Evolutionary conservation across 2,797 vertebrate species (phyloP).

Genomic region (Phataginus tricuspis): DNA sequence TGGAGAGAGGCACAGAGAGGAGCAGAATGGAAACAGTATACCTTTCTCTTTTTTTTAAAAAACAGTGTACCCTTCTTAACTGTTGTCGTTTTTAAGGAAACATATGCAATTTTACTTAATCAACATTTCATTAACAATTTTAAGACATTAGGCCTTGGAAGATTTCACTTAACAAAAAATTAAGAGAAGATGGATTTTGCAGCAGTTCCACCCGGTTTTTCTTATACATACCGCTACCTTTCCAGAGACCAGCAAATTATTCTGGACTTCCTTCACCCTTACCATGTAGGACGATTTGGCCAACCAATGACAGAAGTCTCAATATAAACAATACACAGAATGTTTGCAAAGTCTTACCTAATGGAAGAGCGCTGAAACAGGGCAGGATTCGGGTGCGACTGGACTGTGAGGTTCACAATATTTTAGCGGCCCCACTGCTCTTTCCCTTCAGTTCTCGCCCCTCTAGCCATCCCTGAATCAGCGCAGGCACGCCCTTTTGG

Average conservation of each 20-base stretch:
- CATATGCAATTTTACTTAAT: not conserved
- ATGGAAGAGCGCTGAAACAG: not conserved
- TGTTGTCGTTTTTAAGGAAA: not conserved
- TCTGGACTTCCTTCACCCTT: not conserved
- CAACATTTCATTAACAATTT: conserved; percentile 33
- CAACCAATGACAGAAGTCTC: not conserved
- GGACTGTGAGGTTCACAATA: not conserved
- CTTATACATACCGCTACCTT: not conserved
- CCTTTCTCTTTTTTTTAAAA: not conserved
- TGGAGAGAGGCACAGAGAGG: not conserved
- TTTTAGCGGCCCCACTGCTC: not conserved
- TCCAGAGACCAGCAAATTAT: not conserved
- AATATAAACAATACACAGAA: not conserved
- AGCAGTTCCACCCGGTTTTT: not conserved
- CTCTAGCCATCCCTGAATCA: not conserved
- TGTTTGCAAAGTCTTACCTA: not conserved
- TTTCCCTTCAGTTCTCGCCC: not conserved
- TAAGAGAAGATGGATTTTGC: not conserved
- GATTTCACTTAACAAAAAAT: not conserved
- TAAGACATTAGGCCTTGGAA: conserved; percentile 22
- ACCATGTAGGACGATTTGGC: not conserved
- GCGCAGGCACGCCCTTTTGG: rapidly evolving
- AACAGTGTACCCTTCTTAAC: not conserved
- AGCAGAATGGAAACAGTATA: not conserved
- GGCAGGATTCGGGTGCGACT: not conserved